Evolutionary conservation across 2,888 invertebrate genomes (phyloP).

Genomic region (Scaptomyza caliginosa): DNA sequence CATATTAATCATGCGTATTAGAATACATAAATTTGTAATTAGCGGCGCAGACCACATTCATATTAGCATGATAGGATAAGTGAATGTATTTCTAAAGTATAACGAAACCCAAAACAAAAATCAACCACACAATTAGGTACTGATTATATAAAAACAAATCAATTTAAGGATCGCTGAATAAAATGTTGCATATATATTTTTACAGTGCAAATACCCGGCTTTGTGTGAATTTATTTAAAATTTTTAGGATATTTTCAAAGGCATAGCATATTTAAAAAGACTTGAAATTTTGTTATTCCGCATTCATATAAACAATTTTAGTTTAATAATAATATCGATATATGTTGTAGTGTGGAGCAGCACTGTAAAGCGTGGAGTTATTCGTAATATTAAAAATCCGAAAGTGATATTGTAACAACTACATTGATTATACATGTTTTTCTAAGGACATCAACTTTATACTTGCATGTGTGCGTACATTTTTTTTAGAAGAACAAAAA

Average conservation of each 20-base stretch:
- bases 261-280: too few relatives aligned
- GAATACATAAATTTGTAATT: constrained; percentile 50
- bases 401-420: too few relatives aligned
- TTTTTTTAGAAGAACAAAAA: too few relatives aligned
- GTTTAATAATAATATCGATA: not conserved
- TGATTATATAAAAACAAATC: constrained; percentile 35
- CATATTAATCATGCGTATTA: constrained; percentile 12
- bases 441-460: too few relatives aligned
- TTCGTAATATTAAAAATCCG: too few relatives aligned
- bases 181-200: constrained; percentile 63
- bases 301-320: not conserved
- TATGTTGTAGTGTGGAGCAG: not conserved
- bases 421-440: too few relatives aligned
- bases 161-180: constrained; percentile 56
- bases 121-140: constrained; percentile 31
- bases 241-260: too few relatives aligned
- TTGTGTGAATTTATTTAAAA: not conserved
- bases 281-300: too few relatives aligned
- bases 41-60: constrained; percentile 30
- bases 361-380: not conserved
- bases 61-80: constrained; percentile 35
- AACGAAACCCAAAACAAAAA: constrained; percentile 21
- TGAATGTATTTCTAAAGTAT: constrained; percentile 30
- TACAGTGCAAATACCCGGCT: constrained; percentile 55
- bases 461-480: too few relatives aligned